A percentile compares a stretch with the other conserved stretches of the same genome.
Evolutionary conservation across 2,797 vertebrate genomes (phyloP).

Genomic region (Notamacropus eugenii): DNA sequence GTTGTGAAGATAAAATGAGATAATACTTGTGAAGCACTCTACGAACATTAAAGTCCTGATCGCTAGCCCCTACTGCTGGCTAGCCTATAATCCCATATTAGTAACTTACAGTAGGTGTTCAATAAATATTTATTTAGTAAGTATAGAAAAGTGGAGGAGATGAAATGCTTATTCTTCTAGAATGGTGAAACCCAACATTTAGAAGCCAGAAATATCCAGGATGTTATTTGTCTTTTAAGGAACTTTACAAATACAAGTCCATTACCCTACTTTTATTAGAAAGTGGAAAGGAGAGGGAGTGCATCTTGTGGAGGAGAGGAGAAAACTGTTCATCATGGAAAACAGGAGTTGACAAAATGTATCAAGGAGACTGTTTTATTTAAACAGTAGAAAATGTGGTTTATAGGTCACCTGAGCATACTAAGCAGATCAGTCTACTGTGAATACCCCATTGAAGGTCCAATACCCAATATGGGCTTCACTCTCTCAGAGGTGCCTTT

Average conservation of each 20-base stretch:
- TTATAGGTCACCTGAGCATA: neutral
- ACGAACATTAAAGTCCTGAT: neutral
- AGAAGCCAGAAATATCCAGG: neutral
- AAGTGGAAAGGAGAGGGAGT: neutral
- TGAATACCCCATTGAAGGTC: neutral
- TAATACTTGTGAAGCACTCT: neutral
- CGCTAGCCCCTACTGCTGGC: neutral
- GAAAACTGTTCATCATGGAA: neutral
- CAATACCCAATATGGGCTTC: slow-evolving; percentile 20
- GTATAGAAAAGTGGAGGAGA: neutral
- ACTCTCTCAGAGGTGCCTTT: neutral
- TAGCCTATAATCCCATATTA: neutral
- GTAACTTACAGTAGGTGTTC: neutral
- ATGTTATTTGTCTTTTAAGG: slow-evolving; percentile 42
- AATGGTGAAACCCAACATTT: neutral
- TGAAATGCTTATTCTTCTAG: neutral
- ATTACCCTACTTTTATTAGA: slow-evolving; percentile 19
- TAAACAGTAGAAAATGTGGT: neutral
- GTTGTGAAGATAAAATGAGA: neutral
- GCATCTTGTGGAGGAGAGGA: neutral
- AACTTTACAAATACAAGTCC: neutral
- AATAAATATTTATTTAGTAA: slow-evolving; percentile 13
- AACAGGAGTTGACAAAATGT: neutral
- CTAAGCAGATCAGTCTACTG: neutral
- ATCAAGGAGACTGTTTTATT: neutral